Conservation (phyloP, 2,113 vertebrate genomes). For the Sebastes schlegelii region DNA sequence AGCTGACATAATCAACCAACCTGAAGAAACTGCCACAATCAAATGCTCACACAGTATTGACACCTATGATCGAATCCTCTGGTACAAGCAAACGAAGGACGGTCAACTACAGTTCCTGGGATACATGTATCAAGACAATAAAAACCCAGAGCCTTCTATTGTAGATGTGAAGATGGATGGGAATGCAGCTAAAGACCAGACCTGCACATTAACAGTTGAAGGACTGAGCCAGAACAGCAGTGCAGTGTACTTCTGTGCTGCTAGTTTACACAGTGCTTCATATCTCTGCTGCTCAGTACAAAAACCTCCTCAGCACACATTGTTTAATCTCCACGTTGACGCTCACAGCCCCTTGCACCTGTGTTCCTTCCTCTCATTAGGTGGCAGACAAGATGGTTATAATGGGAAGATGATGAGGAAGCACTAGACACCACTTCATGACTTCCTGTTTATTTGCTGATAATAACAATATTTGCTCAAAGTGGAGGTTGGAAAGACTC, state of each 20-base stretch:
- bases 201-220: slow-evolving; percentile 10
- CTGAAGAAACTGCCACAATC: slow-evolving; percentile 19
- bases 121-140: rapidly evolving
- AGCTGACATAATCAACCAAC: background rate
- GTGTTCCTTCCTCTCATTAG: background rate
- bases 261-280: slow-evolving; percentile 49
- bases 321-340: background rate
- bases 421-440: too few species aligned
- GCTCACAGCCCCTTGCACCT: slow-evolving; percentile 1
- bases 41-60: slow-evolving; percentile 52
- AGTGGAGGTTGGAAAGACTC: too few species aligned
- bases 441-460: too few species aligned
- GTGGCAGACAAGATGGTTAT: background rate
- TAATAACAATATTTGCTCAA: too few species aligned
- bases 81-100: slow-evolving; percentile 53
- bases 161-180: slow-evolving; percentile 1
- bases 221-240: slow-evolving; percentile 8
- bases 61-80: slow-evolving; percentile 34
- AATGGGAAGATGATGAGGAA: background rate
- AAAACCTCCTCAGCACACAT: slow-evolving; percentile 33
- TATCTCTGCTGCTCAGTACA: slow-evolving; percentile 25
- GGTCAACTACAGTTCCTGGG: background rate
- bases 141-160: background rate
- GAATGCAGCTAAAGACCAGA: background rate
- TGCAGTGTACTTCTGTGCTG: slow-evolving; percentile 61